A percentile compares a stretch with the other conserved stretches of the same genome.
Evolutionary conservation across 1,140 invertebrate species (phyloP).

Genomic region (Dufourea novaeangliae): DNA sequence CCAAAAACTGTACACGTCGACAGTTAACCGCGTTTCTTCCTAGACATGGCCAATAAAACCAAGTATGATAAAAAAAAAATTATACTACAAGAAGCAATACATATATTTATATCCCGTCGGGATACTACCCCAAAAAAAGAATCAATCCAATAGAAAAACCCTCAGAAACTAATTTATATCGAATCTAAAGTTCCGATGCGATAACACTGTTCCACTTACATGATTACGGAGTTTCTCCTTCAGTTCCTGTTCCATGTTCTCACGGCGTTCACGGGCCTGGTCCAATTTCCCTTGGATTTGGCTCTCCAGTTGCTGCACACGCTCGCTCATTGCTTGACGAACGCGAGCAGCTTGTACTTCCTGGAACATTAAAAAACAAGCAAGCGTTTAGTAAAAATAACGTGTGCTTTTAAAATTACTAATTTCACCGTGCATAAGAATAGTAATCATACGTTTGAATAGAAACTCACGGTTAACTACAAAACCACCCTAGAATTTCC

Average conservation of each 20-base stretch:
- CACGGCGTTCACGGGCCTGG: constrained; percentile 86
- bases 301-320: constrained; percentile 85
- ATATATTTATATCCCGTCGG: constrained; percentile 53
- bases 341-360: constrained; percentile 88
- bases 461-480: background rate
- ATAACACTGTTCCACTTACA: constrained; percentile 82
- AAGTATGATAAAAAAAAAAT: background rate
- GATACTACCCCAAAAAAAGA: constrained; percentile 39
- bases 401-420: no score
- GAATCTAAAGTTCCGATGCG: background rate
- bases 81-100: constrained; percentile 34
- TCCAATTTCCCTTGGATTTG: constrained; percentile 89
- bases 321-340: constrained; percentile 84
- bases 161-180: constrained; percentile 22
- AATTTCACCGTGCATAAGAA: no score
- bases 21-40: background rate
- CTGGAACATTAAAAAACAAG: constrained; percentile 76
- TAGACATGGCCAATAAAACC: constrained; percentile 4
- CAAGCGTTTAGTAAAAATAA: constrained; percentile 6
- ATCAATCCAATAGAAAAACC: constrained; percentile 26
- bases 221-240: constrained; percentile 89
- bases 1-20: background rate
- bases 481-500: no score
- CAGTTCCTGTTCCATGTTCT: constrained; percentile 87
- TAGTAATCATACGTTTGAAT: no score